Evolutionary conservation across 1,140 invertebrate species (phyloP), one percentile per base, ranked within the genome.

Genomic region (Spodoptera litura): DNA sequence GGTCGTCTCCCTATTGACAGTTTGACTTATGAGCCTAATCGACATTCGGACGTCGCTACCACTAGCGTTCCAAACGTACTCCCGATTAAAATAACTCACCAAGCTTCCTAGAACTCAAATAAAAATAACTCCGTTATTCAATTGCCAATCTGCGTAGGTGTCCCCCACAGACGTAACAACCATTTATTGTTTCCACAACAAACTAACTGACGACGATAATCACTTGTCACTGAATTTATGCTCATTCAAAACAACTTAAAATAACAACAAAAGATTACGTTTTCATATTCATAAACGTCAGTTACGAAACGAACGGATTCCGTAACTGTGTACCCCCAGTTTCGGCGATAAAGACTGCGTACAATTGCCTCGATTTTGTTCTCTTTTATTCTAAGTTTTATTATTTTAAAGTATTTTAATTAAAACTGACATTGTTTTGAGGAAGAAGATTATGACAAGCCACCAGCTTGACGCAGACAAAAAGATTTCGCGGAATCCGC

Each of bases 391-490:
- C 83, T 77, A 83, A 80, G 79, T 88, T 88, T 88, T 88, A 87
- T 89, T 85, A 85, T 90, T 87, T 85, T 83, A 85, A 88, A 88
- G 85, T 88, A 85, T 87, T 89, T 88, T 88, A 91, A 90, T 90
- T 90, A 88, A 89, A 88, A 85, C 81, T 83, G 78, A 84, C 83
- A 88, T 88, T 89, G 87, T 86, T 87, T 88, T 82, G 80, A 81
- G 83, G 82, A 85, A 78, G 81, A 84, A 83, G 88, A 90, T 91
- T 89, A 90, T 86, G 87, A 89, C 86, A 84, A 89, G 84, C 83
- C 85, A 82, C 72, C 77, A 73, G 82, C 83, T 88, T 91, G 87
- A 87, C 84, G 81, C 81, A 80, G 84, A 91, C 84, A 89, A 87
- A 89, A 91, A 89, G 86, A 86, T 89, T 85, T 87, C 59, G 79